Base-by-base conservation (phyloP, 2,113 vertebrate genomes). In the Miniopterus natalensis region DNA sequence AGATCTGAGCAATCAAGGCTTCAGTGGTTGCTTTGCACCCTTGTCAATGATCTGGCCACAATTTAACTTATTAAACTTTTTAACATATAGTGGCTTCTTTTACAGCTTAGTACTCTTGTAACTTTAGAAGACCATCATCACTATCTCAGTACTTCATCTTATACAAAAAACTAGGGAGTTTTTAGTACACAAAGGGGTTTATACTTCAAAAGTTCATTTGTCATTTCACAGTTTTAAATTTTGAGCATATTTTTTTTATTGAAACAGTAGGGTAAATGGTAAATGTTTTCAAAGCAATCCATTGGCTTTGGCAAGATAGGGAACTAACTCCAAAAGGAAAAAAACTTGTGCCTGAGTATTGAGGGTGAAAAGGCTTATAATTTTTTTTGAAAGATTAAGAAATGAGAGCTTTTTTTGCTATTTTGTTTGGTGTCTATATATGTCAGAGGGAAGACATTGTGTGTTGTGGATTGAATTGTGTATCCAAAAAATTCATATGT, bases 231-330 rank as follows among this genome's bases (percentile, higher is more conserved):
- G 8, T 88, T 87, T 95, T 79, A 66, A 85, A 84, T 74, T 83
- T 79, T 92, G 63, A 78, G 7, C 13, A 49, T n/a, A 53, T 84
- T 91, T 96, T 91, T 96, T 79, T 42, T 79, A 13, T 94, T 49
- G 45, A 80, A 66, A 79, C 0, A 79, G 42, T 88, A 45, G 40
- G 5, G 6, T 61, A 73, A 63, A n/a, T 79, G 53, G n/a, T 75
- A 36, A 79, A 12, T 95, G 29, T 84, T 88, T 95, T 87, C 21
- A 45, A 65, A 65, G 10, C 7, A 75, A 2, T 70, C 49, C 25
- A 42, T 59, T 94, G 63, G 27, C 65, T 88, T 84, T 73, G 42
- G 42, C 31, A 84, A 73, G 71, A 65, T 66, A 61, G 21, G 15
- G 4, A 75, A 27, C n/a, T 47, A 27, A 40, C 12, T 36, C n/a